Conservation (phyloP, 2,113 vertebrate species). For the Semnornis frantzii region DNA sequence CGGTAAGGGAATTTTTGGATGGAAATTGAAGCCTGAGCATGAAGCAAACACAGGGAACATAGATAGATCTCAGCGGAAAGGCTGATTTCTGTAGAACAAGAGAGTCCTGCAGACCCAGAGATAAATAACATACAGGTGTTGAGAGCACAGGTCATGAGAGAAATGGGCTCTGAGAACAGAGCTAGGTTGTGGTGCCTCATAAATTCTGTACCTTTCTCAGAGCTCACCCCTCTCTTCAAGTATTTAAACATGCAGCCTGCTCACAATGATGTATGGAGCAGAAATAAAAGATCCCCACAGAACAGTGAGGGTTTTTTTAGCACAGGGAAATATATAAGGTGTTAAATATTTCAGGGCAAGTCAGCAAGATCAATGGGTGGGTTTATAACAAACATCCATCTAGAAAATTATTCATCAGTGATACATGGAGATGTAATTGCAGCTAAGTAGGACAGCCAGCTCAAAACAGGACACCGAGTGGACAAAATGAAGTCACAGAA, state of each 20-base stretch:
- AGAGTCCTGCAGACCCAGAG: constrained; percentile 17
- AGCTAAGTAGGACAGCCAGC: constrained; percentile 24
- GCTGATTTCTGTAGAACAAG: constrained; percentile 11
- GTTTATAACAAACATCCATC: constrained; percentile 60
- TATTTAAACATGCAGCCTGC: constrained; percentile 18
- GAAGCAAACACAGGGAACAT: background rate
- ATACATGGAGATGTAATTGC: constrained; percentile 30
- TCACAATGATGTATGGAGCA: constrained; percentile 46
- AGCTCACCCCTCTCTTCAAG: constrained; percentile 37
- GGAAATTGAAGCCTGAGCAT: background rate
- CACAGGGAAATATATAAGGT: constrained; percentile 36
- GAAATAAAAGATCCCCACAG: constrained; percentile 16
- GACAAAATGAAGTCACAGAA: constrained; percentile 52
- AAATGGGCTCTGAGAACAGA: constrained; percentile 5
- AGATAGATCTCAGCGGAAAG: background rate
- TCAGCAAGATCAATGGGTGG: constrained; percentile 55
- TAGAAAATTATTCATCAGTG: constrained; percentile 41
- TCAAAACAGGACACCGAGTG: constrained; percentile 28
- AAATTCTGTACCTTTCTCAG: constrained; percentile 49
- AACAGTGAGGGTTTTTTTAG: background rate
- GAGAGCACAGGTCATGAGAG: constrained; percentile 10
- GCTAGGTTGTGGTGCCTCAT: constrained; percentile 12
- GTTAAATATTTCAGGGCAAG: constrained; percentile 53
- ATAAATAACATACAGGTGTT: constrained; percentile 31
- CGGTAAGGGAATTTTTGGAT: constrained; percentile 15